A percentile compares a stretch with the other conserved stretches of the same genome.
phyloP scores from a whole-genome alignment of 2,888 invertebrate genomes.

The Hypselothyrea guttata region DNA sequence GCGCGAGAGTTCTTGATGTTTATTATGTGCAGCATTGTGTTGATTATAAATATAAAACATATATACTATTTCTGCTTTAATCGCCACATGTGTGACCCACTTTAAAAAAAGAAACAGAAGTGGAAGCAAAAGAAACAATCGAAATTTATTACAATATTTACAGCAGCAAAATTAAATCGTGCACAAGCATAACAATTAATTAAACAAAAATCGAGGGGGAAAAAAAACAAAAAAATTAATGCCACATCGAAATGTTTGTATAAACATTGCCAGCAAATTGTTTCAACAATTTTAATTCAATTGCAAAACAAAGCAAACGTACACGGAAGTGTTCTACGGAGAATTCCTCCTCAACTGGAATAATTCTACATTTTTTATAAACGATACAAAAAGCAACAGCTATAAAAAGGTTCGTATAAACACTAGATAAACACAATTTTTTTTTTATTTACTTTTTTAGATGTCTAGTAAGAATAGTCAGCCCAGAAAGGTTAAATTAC shows the following conservation, averaged over 20 bases:
- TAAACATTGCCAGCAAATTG: slow-evolving; percentile 38
- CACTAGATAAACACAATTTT: neutral
- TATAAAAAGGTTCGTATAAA: slow-evolving; percentile 31
- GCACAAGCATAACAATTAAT: slow-evolving; percentile 69
- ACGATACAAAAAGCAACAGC: no score
- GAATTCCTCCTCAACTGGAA: no score
- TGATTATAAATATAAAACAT: slow-evolving; percentile 42
- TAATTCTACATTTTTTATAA: no score
- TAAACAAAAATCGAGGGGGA: slow-evolving; percentile 17
- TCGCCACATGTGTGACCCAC: slow-evolving; percentile 75
- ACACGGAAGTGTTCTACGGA: slow-evolving; percentile 44
- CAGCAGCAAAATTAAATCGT: slow-evolving; percentile 42
- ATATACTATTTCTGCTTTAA: slow-evolving; percentile 59
- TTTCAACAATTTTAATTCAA: slow-evolving; percentile 27
- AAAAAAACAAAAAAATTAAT: slow-evolving; percentile 43
- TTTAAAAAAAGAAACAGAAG: slow-evolving; percentile 47
- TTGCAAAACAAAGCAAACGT: neutral
- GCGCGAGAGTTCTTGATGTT: slow-evolving; percentile 44
- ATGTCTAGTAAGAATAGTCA: neutral
- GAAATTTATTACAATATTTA: slow-evolving; percentile 40
- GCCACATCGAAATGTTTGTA: slow-evolving; percentile 60
- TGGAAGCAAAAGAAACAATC: slow-evolving; percentile 43
- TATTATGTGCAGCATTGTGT: slow-evolving; percentile 22
- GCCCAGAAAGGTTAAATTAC: no score
- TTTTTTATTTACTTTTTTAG: neutral